These are phyloP conservation scores for Aphelinus certus DNA, from an alignment of 1,140 invertebrate genomes.

Conservation along the genomic window DNA sequence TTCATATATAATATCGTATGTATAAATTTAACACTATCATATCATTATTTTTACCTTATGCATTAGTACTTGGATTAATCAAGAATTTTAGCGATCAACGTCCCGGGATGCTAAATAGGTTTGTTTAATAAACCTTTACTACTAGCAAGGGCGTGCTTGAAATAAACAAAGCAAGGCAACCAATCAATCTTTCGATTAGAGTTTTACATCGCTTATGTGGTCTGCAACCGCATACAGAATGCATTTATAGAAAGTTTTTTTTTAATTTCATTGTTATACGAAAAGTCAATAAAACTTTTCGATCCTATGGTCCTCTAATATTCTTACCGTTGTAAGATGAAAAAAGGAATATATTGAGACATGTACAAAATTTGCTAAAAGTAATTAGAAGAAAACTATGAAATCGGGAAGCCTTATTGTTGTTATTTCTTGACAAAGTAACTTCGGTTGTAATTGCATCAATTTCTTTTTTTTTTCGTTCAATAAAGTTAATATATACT, in stretches of 20 bases:
- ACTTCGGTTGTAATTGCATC: too few relatives aligned
- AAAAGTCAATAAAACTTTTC: constrained; percentile 40
- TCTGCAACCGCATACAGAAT: constrained; percentile 26
- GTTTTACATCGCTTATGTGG: constrained; percentile 23
- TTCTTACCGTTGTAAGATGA: constrained; percentile 16
- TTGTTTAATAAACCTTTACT: constrained; percentile 25
- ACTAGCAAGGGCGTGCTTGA: constrained; percentile 31
- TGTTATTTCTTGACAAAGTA: neutral
- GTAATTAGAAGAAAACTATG: neutral
- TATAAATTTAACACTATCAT: constrained; percentile 58
- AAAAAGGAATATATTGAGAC: constrained; percentile 2
- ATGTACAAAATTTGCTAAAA: neutral
- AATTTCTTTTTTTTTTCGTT: too few relatives aligned
- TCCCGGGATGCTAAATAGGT: constrained; percentile 52
- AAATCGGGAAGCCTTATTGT: constrained; percentile 1
- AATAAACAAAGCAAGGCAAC: constrained; percentile 42
- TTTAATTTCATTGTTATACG: constrained; percentile 17
- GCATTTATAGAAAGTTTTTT: constrained; percentile 13
- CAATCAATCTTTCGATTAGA: constrained; percentile 40
- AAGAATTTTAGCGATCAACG: constrained; percentile 53
- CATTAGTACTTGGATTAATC: constrained; percentile 49
- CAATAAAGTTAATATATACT: too few relatives aligned
- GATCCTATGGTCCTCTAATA: constrained; percentile 37
- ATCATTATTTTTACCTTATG: constrained; percentile 43
- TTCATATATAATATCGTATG: constrained; percentile 44